A percentile compares a stretch with the other conserved stretches of the same genome.
These are phyloP conservation scores for Calephelis nemesis DNA, from an alignment of 1,140 invertebrate species.

Conservation along the genomic window DNA sequence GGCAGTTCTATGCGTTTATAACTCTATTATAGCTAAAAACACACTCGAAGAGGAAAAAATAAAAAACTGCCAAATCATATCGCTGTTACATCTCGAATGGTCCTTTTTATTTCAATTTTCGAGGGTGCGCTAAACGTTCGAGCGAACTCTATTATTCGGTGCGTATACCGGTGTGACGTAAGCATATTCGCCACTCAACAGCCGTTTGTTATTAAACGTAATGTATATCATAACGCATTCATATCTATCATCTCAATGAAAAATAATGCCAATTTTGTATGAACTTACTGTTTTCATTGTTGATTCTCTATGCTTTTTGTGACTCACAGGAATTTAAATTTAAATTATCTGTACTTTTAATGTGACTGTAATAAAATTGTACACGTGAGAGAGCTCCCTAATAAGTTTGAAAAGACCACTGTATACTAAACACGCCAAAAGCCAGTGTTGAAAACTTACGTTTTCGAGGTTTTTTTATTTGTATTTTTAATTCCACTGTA, in stretches of 20 bases:
- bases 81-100: slow-evolving; percentile 76
- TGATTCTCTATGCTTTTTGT: no score
- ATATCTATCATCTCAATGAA: slow-evolving; percentile 75
- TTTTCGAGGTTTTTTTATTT: no score
- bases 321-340: no score
- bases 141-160: slow-evolving; percentile 75
- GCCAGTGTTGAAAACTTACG: no score
- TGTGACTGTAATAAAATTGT: no score
- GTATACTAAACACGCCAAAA: no score
- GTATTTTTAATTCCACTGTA: no score
- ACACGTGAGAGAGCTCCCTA: no score
- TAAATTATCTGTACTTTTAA: no score
- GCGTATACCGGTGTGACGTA: slow-evolving; percentile 63
- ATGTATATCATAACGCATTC: slow-evolving; percentile 77
- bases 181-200: slow-evolving; percentile 65
- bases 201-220: slow-evolving; percentile 72
- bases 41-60: slow-evolving; percentile 54
- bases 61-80: slow-evolving; percentile 77
- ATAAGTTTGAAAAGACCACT: no score
- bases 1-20: slow-evolving; percentile 45
- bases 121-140: slow-evolving; percentile 76
- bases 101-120: slow-evolving; percentile 76
- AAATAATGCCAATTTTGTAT: slow-evolving; percentile 61
- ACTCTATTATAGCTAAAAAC: slow-evolving; percentile 60
- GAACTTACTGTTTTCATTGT: slow-evolving; percentile 25